A percentile compares a stretch with the other conserved stretches of the same genome.
These are phyloP conservation scores for Cherax quadricarinatus DNA, from an alignment of 1,140 invertebrate species.

Conservation along the genomic window DNA sequence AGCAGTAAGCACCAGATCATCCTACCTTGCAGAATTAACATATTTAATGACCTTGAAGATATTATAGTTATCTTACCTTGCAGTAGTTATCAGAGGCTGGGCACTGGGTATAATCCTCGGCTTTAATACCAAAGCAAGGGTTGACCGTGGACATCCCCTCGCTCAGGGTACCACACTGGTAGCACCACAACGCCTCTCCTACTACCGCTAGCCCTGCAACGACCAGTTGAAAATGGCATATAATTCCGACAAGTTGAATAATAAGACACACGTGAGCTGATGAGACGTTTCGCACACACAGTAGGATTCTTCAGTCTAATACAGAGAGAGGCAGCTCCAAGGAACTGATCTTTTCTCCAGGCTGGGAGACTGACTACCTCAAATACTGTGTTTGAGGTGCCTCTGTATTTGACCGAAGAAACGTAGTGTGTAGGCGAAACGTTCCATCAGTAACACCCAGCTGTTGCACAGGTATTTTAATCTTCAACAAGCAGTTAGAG, in stretches of 20 bases:
- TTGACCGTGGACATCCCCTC: constrained; percentile 62
- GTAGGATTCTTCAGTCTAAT: neutral
- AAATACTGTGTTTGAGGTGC: too few species aligned
- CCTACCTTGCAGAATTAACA: too few species aligned
- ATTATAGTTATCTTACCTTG: constrained; percentile 27
- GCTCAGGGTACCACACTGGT: constrained; percentile 44
- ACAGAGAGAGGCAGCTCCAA: neutral
- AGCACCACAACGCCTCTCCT: constrained; percentile 23
- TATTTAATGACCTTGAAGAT: neutral
- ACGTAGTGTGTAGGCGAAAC: too few species aligned
- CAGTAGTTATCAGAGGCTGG: constrained; percentile 3
- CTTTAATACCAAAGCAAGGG: constrained; percentile 52
- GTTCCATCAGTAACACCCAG: too few species aligned
- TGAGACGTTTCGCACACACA: too few species aligned
- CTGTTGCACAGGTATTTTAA: too few species aligned
- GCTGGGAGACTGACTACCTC: too few species aligned
- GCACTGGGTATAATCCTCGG: constrained; percentile 38
- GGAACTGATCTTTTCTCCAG: neutral
- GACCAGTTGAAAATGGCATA: neutral
- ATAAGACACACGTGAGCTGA: too few species aligned
- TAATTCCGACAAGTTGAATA: too few species aligned
- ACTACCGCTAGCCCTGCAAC: neutral
- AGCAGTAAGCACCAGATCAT: too few species aligned
- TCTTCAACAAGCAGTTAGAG: neutral
- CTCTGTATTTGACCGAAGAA: too few species aligned